Evolutionary conservation across 1,140 invertebrate genomes (phyloP), one percentile per base, ranked within the genome.

Genomic region (Habropoda laboriosa): DNA sequence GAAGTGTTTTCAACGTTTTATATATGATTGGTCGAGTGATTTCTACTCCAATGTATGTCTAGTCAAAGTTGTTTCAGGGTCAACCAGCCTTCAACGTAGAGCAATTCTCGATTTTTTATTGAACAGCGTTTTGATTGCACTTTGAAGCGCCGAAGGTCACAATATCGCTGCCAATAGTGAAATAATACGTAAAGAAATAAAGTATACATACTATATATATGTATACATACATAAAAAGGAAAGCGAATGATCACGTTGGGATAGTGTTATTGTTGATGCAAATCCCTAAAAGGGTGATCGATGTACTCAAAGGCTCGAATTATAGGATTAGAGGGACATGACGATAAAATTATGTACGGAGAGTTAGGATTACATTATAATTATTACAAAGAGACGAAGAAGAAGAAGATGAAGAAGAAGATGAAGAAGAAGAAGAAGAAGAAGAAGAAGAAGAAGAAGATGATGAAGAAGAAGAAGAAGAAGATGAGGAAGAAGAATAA

Each of bases 291-390:
- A 32, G 24, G 27, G n/a, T 40, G 30, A 45, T 81, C 51, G 55
- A 83, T 84, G 74, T 82, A 86, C 68, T 84, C 88, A 89, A 81
- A 88, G 86, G 86, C 86, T 89, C 90, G 76, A 58, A 89, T 89
- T 89, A n/a, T n/a, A 89, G 86, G 58, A 79, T 88, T 88, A 89
- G 82, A 63, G 51, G 18, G 24, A 57, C 12, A 63, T 38, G 24
- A 18, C 27, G 42, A 80, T 21, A 53, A 83, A 81, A 47, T 47
- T 38, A 16, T 72, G 63, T 45, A 72, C 21, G 53, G 12, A 3
- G 12, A n/a, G 51, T 35, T 71, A 73, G 4, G 55, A 35, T 6
- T 66, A 40, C 49, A 27, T 35, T 45, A 51, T n/a, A 51, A n/a
- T 16, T 45, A 32, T 32, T 40, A 40, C n/a, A 2, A 21, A 5